Evolutionary conservation across 2,888 invertebrate genomes (phyloP).

Genomic region (Aproaerema taeniolella): DNA sequence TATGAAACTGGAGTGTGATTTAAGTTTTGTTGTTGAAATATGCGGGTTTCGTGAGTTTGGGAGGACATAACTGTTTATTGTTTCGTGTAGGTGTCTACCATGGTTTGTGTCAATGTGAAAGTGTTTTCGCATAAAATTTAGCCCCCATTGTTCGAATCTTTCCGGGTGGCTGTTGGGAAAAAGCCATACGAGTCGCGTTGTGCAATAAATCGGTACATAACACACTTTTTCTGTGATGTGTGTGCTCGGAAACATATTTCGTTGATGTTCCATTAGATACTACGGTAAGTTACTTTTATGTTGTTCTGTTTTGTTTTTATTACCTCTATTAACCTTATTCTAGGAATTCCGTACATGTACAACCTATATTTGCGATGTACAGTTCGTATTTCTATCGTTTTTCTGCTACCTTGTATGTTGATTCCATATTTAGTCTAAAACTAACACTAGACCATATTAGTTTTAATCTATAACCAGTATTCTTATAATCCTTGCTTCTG

Average conservation of each 20-base stretch:
- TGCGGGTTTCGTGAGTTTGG: slow-evolving; percentile 35
- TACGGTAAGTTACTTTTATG: slow-evolving; percentile 7
- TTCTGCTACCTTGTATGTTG: no score
- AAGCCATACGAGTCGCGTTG: slow-evolving; percentile 42
- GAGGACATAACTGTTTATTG: slow-evolving; percentile 63
- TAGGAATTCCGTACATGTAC: no score
- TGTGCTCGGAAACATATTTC: slow-evolving; percentile 10
- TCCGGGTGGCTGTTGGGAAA: slow-evolving; percentile 62
- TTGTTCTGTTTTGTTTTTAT: slow-evolving; percentile 9
- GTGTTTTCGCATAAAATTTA: slow-evolving; percentile 74
- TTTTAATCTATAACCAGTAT: no score
- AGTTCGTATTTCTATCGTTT: no score
- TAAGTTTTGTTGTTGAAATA: slow-evolving; percentile 15
- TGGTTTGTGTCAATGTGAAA: slow-evolving; percentile 66
- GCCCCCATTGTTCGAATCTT: slow-evolving; percentile 70
- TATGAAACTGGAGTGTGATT: slow-evolving; percentile 15
- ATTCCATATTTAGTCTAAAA: no score
- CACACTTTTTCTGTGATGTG: slow-evolving; percentile 7
- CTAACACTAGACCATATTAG: no score
- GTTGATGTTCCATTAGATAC: slow-evolving; percentile 6
- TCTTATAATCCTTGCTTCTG: no score
- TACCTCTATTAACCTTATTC: no score
- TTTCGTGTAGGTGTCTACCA: slow-evolving; percentile 70
- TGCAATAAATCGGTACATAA: slow-evolving; percentile 32
- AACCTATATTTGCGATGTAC: no score